Conservation (phyloP, 2,888 invertebrate species). For the Lasioglossum figueresi region DNA sequence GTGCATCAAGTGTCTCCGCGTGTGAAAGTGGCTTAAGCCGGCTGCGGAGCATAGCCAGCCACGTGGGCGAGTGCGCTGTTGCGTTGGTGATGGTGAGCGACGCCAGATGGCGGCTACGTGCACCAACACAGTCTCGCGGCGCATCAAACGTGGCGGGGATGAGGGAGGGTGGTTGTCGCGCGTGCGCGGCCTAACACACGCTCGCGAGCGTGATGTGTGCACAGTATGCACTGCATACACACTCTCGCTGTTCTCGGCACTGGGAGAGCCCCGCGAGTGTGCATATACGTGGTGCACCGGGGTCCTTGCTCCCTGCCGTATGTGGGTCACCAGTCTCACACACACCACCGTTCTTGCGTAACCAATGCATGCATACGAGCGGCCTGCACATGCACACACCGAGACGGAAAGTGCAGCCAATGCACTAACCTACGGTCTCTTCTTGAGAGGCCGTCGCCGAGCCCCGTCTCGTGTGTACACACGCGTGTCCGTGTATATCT, state of each 20-base stretch:
- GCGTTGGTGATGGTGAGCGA: constrained; percentile 48
- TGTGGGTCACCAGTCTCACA: constrained; percentile 84
- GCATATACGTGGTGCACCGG: constrained; percentile 76
- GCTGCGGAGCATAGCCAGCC: constrained; percentile 33
- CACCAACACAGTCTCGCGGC: constrained; percentile 22
- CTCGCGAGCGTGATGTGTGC: constrained; percentile 45
- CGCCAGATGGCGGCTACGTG: constrained; percentile 67
- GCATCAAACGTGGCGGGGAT: constrained; percentile 31
- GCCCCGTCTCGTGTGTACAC: constrained; percentile 28
- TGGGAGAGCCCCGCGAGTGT: constrained; percentile 30
- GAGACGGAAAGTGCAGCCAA: constrained; percentile 73
- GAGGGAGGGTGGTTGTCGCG: not conserved
- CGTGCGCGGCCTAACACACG: constrained; percentile 18
- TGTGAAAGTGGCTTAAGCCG: constrained; percentile 56
- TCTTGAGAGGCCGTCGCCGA: constrained; percentile 68
- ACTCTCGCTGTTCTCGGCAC: constrained; percentile 44
- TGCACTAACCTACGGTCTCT: constrained; percentile 73
- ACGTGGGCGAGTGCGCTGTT: constrained; percentile 63
- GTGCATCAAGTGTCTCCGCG: constrained; percentile 4
- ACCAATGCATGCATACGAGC: constrained; percentile 80
- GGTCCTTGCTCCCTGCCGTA: constrained; percentile 84
- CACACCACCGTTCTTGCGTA: constrained; percentile 83
- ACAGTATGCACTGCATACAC: not conserved
- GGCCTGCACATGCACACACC: constrained; percentile 59
- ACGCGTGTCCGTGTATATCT: constrained; percentile 25